Percentiles rank a stretch among this genome's conserved stretches.
Conservation (phyloP, 2,113 vertebrate genomes). For the mouse (Mus musculus) region DNA sequence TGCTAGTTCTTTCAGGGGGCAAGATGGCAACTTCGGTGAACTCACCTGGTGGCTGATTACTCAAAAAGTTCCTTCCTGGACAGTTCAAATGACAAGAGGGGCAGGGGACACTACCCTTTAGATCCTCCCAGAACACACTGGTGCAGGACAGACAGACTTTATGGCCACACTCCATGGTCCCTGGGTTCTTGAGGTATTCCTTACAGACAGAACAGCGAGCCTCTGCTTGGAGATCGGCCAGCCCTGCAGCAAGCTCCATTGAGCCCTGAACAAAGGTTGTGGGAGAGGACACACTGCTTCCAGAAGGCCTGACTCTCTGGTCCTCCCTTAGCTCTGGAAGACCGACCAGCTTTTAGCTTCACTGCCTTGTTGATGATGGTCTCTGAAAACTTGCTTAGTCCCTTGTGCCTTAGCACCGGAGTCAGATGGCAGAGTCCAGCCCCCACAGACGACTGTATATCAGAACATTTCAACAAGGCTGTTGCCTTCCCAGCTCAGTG, state of each 20-base stretch:
- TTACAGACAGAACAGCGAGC: conserved; percentile 65
- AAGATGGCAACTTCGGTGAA: neutral
- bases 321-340: neutral
- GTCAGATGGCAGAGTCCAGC: too few relatives aligned
- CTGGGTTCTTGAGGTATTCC: conserved; percentile 52
- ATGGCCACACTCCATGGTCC: conserved; percentile 65
- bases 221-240: conserved; percentile 39
- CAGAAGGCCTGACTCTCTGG: neutral
- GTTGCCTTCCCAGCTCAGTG: neutral
- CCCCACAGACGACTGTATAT: neutral
- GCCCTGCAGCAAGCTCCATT: conserved; percentile 19
- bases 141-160: conserved; percentile 73
- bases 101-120: neutral
- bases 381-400: neutral
- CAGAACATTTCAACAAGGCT: neutral
- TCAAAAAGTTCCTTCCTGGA: neutral
- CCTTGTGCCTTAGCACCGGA: neutral
- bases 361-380: neutral
- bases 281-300: neutral
- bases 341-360: neutral
- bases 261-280: neutral
- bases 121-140: conserved; percentile 9
- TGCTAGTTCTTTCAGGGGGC: conserved; percentile 12
- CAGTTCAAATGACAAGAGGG: conserved; percentile 40
- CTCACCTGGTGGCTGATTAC: conserved; percentile 28